Base-by-base conservation (phyloP, 2,888 invertebrate genomes). In the Mimas tiliae region DNA sequence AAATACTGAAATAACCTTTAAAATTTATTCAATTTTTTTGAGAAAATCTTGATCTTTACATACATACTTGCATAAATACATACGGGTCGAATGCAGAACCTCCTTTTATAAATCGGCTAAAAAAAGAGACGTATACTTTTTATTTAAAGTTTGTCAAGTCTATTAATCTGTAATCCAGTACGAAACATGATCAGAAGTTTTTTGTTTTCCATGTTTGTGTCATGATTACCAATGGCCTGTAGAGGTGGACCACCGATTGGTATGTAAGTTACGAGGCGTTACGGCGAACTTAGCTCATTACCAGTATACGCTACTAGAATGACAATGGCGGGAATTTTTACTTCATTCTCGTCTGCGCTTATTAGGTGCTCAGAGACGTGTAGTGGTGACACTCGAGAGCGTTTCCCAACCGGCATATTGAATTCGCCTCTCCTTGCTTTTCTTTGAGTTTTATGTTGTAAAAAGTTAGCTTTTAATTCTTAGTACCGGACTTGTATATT, bases 221-320 rank as follows among this genome's bases (percentile, higher is more conserved):
- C 78, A 85, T 87, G 88, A 86, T 89, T 90, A 89, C 86, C 85
- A 87, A 90, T 86, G 83, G 81, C 70, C 72, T 72, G 72, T 70
- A 77, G 77, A 76, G 75, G 77, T 77, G 74, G 79, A 75, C 79
- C 75, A 80, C 81, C 87, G 87, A 91, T 92, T 91, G 91, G 90
- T 92, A 92, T 92, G 93, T 92, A 93, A 90, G 93, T 91, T 88
- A 88, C 88, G 88, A 82, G 87, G 87, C 87, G 87, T 90, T 89
- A 91, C 90, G 82, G 88, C 85, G 87, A 93, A 93, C 91, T 93
- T 93, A 91, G 90, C 92, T 93, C 93, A 93, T 93, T 92, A 93
- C 93, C 86, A 86, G 80, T 77, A 79, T 81, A 86, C 92, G 92
- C 83, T 74, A 67, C 65, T 70, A 74, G 93, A 92, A 93, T 93